A percentile compares a stretch with the other conserved stretches of the same genome.
These are phyloP conservation scores for Hephaestus fuliginosus DNA, from an alignment of 2,797 vertebrate species.

Conservation along the genomic window DNA sequence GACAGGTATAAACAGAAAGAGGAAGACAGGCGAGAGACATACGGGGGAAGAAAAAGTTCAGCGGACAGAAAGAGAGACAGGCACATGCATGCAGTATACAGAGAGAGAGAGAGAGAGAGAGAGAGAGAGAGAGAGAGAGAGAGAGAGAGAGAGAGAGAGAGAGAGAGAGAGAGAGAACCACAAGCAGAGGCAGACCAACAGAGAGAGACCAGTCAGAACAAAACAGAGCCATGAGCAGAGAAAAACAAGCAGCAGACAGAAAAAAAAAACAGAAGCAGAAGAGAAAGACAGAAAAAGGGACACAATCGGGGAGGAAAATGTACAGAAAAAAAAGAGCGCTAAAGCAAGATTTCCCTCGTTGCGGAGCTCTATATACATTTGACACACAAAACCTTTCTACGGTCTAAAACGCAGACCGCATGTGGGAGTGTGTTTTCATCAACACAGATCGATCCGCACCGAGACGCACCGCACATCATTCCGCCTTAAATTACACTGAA, in stretches of 20 bases:
- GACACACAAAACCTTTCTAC: background rate
- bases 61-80: background rate
- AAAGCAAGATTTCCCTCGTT: background rate
- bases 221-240: slow-evolving; percentile 30
- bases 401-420: background rate
- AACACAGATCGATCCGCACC: background rate
- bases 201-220: slow-evolving; percentile 30
- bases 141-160: slow-evolving; percentile 3
- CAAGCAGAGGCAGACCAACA: slow-evolving; percentile 6
- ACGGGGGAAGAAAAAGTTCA: background rate
- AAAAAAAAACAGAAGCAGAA: slow-evolving; percentile 2
- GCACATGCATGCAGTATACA: background rate
- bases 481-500: slow-evolving; percentile 18
- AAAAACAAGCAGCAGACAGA: slow-evolving; percentile 16
- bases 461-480: background rate
- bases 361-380: background rate
- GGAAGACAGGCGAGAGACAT: slow-evolving; percentile 6
- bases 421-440: slow-evolving; percentile 26
- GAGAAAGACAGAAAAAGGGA: slow-evolving; percentile 3
- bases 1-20: background rate
- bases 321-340: background rate
- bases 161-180: background rate
- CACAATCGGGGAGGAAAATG: background rate
- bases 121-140: slow-evolving; percentile 14
- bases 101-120: slow-evolving; percentile 5